These are phyloP conservation scores for Lasioglossum lativentre DNA, from an alignment of 2,888 invertebrate species.

Conservation along the genomic window DNA sequence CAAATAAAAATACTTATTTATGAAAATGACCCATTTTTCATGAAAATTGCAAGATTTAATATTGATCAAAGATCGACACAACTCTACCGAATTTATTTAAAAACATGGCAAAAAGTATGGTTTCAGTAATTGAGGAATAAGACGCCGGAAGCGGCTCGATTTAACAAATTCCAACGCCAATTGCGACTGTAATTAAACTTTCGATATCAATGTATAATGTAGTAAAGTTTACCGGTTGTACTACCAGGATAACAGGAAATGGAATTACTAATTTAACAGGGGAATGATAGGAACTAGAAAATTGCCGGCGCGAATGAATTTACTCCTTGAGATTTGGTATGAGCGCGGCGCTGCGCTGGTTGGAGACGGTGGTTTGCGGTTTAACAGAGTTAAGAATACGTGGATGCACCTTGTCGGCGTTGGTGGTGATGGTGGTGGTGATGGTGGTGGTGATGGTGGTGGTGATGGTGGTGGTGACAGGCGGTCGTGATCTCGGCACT, in stretches of 20 bases:
- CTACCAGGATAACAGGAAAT: not conserved
- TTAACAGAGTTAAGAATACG: slow-evolving; percentile 64
- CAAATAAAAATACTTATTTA: not conserved
- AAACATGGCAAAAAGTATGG: not conserved
- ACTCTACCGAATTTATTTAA: not conserved
- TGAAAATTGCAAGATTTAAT: not conserved
- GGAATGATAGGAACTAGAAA: slow-evolving; percentile 20
- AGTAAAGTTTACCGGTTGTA: slow-evolving; percentile 8
- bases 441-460: slow-evolving; percentile 4
- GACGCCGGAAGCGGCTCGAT: not conserved
- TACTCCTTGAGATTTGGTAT: slow-evolving; percentile 38
- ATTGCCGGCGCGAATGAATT: slow-evolving; percentile 57
- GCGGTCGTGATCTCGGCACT: slow-evolving; percentile 32
- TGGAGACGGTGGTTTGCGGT: slow-evolving; percentile 55
- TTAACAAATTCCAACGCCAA: not conserved
- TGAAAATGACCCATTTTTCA: not conserved
- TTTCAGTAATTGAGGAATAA: not conserved
- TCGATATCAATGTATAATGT: not conserved
- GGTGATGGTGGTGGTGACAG: slow-evolving; percentile 11
- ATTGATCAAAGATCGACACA: not conserved
- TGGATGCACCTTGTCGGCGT: slow-evolving; percentile 2
- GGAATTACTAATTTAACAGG: slow-evolving; percentile 5
- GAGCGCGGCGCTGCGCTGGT: slow-evolving; percentile 27
- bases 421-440: slow-evolving; percentile 13
- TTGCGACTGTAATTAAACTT: slow-evolving; percentile 12